Conservation (phyloP, 2,888 invertebrate species). For the Ceratothoa steindachneri region DNA sequence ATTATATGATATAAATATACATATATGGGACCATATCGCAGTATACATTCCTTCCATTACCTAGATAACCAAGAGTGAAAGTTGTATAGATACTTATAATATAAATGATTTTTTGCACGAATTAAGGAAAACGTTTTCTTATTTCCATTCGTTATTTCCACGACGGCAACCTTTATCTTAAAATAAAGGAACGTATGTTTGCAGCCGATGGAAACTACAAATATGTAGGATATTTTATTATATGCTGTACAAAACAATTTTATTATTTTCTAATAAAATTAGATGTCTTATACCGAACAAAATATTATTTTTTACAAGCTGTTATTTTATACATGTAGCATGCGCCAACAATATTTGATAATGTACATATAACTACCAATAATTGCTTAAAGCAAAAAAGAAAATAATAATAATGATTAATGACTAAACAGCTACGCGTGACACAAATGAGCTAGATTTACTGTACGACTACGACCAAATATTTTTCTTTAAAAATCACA, state of each 20-base stretch:
- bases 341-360: conserved; percentile 4
- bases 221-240: neutral
- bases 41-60: neutral
- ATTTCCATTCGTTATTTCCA: neutral
- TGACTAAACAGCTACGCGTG: neutral
- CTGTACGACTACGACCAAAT: neutral
- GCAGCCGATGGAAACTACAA: neutral
- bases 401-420: neutral
- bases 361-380: neutral
- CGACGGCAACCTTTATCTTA: neutral
- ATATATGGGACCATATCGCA: neutral
- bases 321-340: neutral
- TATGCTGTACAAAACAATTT: neutral
- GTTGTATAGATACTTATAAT: neutral
- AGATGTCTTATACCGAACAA: neutral
- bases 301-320: neutral
- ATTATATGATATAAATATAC: neutral
- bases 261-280: neutral
- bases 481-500: neutral
- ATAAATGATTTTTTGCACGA: too few relatives aligned
- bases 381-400: neutral
- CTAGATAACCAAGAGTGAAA: neutral
- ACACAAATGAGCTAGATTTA: neutral
- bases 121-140: too few relatives aligned
- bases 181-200: neutral